phyloP scores from a whole-genome alignment of 2,888 invertebrate species.

The Slavum lentiscoides region DNA sequence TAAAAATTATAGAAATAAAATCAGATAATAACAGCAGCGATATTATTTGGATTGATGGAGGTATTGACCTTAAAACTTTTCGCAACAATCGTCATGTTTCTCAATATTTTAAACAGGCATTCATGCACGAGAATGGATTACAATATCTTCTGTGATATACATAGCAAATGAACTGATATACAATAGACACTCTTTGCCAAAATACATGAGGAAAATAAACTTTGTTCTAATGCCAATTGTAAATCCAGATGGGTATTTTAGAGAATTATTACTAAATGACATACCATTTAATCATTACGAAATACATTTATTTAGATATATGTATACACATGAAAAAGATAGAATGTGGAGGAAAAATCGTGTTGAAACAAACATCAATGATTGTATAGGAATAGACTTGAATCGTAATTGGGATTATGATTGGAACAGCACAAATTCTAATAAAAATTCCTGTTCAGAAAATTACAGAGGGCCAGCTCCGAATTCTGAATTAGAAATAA shows the following conservation, averaged over 20 bases:
- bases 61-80: not conserved
- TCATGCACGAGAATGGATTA: conserved; percentile 89
- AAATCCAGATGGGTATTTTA: conserved; percentile 82
- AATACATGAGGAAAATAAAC: conserved; percentile 69
- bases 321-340: conserved; percentile 62
- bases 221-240: conserved; percentile 61
- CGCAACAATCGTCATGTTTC: not conserved
- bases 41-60: conserved; percentile 63
- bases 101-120: conserved; percentile 63
- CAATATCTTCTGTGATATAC: conserved; percentile 75
- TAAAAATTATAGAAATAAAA: conserved; percentile 66
- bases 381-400: conserved; percentile 76
- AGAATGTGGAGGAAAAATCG: conserved; percentile 65
- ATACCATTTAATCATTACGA: not conserved
- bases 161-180: conserved; percentile 64
- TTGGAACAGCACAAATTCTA: conserved; percentile 59
- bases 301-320: conserved; percentile 23
- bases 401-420: conserved; percentile 79
- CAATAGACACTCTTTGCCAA: conserved; percentile 55
- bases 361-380: not conserved
- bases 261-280: conserved; percentile 64
- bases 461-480: conserved; percentile 63
- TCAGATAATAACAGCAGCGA: conserved; percentile 55
- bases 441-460: conserved; percentile 62
- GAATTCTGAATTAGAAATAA: conserved; percentile 66